Evolutionary conservation across 2,113 vertebrate species (phyloP), one percentile per base, ranked within the genome.

Genomic region (Strix aluco): DNA sequence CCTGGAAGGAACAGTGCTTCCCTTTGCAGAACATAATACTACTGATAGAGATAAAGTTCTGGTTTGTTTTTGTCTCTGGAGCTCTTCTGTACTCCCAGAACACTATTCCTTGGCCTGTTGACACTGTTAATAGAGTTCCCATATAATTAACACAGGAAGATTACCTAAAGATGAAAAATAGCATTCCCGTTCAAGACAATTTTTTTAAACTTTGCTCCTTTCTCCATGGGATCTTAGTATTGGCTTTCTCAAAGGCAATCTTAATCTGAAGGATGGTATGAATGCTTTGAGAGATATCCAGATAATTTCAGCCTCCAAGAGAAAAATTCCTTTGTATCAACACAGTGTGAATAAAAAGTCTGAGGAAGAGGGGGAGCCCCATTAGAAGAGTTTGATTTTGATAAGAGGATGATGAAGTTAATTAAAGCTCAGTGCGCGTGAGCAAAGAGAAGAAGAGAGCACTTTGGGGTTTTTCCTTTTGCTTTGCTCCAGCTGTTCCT

Each of bases 331-430:
- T 71, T 47, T 36, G 16, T 88, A 78, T 83, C 59, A 92, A 83
- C 25, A 49, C 11, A 81, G 26, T 2, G 1, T 34, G 15, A 94
- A 91, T 78, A 93, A 87, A 89, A 94, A 42, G 34, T 80, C 61
- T 71, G 34, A 47, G 42, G 52, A 82, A 72, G 70, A 62, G 3
- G 13, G 42, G 15, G 52, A 95, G 23, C 29, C 70, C 73, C 52
- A 80, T 94, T 94, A 94, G 81, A 92, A 81, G 84, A 97, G 23
- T 65, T 94, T 96, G 93, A 94, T 93, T 96, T 97, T 97, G 94
- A 94, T 96, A 96, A 93, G 67, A 93, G 63, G 42, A 95, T 96
- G 84, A 97, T 94, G 91, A 95, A 97, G 94, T 96, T 97, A 97
- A 97, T 97, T 97, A 97, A 97, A 97, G 79, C 89, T 95, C 46